Base-by-base conservation (phyloP, 2,113 vertebrate species). In the Brachionichthys hirsutus region DNA sequence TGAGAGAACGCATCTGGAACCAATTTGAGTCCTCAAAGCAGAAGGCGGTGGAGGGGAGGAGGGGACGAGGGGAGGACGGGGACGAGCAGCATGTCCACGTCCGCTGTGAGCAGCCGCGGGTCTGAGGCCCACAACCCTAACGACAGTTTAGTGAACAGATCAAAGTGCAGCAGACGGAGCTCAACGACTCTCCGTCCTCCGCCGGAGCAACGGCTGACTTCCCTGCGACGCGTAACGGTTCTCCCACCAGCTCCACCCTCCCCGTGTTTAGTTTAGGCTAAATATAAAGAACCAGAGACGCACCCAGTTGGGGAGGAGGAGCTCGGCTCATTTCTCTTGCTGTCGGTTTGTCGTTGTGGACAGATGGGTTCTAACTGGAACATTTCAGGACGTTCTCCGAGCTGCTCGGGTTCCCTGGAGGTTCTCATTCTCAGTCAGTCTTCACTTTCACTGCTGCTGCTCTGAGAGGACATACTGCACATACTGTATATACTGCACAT, bases 1-100 rank as follows among this genome's bases (percentile, higher is more conserved):
- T 74, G 80, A 87, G 79, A 80, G 67, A 65, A 81, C 73, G 67
- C 91, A 92, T 91, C 90, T 92, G 91, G 80, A 90, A 89, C 75
- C 84, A 82, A 88, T 92, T 88, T 85, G 65, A 75, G 30, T 78
- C 62, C 60, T 82, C 84, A 60, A 77, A 88, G 82, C 77, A 64
- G 52, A 38, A 58, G 77, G 69, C 52, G 59, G 19, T 47, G 74
- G 53, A 60, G 55, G 62, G 72, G 80, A 58, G 71, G 54, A 66
- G 72, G 80, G 58, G 71, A 64, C n/a, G n/a, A n/a, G n/a, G 24
- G 24, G 8, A 69, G 72, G 67, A 65, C 75, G 63, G 82, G 59
- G 35, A 65, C 48, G 57, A 68, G 68, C 67, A 69, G 72, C 75
- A 81, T 68, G 64, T 65, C 67, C 62, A 34, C 67, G 76, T 85